Evolutionary conservation across 2,113 vertebrate species (phyloP).

Genomic region (Nannobrachium achirus): DNA sequence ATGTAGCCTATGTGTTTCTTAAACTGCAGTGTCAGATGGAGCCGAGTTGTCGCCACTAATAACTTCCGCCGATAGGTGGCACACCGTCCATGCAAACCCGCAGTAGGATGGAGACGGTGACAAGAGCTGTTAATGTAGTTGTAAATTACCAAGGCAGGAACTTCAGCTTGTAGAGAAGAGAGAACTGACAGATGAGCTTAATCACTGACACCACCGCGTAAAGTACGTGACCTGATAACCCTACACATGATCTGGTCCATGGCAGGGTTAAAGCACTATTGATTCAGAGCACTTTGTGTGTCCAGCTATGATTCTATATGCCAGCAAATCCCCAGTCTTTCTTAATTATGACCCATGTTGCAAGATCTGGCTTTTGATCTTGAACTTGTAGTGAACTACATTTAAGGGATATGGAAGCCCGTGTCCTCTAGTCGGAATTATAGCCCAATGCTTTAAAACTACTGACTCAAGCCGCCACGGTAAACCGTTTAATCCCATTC

Average conservation of each 20-base stretch:
- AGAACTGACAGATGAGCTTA: constrained; percentile 18
- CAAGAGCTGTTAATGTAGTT: constrained; percentile 3
- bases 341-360: neutral
- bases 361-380: neutral
- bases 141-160: neutral
- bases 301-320: neutral
- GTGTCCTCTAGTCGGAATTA: neutral
- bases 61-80: constrained; percentile 73
- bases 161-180: neutral
- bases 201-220: neutral
- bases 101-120: constrained; percentile 3
- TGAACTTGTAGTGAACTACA: neutral
- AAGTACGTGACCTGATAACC: neutral
- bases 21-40: too few species aligned
- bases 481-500: constrained; percentile 60
- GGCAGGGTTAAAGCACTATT: neutral
- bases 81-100: constrained; percentile 71
- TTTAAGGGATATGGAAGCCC: neutral
- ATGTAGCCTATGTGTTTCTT: too few species aligned
- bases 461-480: constrained; percentile 42
- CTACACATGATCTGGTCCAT: neutral
- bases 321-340: neutral
- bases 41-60: neutral
- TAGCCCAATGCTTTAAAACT: constrained; percentile 2
- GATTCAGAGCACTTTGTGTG: neutral